Evolutionary conservation across 2,113 vertebrate species (phyloP).

Genomic region (Bucco capensis): DNA sequence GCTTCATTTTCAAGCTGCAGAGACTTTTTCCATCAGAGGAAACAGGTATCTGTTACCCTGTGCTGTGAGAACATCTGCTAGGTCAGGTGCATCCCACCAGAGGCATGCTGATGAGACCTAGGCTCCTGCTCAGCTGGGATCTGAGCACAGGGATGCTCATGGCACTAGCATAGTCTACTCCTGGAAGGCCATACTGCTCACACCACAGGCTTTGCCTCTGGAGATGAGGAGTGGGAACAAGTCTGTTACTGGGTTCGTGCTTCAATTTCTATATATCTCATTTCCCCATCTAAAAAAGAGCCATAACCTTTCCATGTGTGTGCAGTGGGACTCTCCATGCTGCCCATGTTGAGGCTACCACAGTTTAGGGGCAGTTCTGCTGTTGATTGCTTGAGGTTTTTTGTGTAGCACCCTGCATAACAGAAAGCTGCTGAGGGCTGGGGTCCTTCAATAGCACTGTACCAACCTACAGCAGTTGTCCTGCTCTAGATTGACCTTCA

Average conservation of each 20-base stretch:
- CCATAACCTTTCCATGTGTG: not conserved
- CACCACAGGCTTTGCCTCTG: not conserved
- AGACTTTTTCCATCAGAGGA: not conserved
- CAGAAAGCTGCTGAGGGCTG: not conserved
- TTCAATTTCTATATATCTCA: not conserved
- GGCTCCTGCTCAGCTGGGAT: not conserved
- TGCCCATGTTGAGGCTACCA: not conserved
- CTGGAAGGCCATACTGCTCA: not conserved
- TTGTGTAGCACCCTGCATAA: not conserved
- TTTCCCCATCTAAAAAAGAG: not conserved
- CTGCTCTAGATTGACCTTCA: not conserved
- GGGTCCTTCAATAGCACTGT: not conserved
- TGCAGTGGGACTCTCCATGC: accelerated
- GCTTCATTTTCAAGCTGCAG: not conserved
- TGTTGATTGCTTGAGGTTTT: not conserved
- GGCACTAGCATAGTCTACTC: not conserved
- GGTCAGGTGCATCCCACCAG: not conserved
- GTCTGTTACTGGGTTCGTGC: accelerated
- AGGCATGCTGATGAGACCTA: not conserved
- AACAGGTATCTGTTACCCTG: accelerated
- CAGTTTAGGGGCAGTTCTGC: not conserved
- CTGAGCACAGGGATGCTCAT: not conserved
- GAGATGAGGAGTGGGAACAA: not conserved
- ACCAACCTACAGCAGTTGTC: not conserved
- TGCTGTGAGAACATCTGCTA: not conserved